A percentile compares a stretch with the other conserved stretches of the same genome.
Evolutionary conservation across 2,797 vertebrate genomes (phyloP).

Genomic region (Rhabdophis nuchalis): DNA sequence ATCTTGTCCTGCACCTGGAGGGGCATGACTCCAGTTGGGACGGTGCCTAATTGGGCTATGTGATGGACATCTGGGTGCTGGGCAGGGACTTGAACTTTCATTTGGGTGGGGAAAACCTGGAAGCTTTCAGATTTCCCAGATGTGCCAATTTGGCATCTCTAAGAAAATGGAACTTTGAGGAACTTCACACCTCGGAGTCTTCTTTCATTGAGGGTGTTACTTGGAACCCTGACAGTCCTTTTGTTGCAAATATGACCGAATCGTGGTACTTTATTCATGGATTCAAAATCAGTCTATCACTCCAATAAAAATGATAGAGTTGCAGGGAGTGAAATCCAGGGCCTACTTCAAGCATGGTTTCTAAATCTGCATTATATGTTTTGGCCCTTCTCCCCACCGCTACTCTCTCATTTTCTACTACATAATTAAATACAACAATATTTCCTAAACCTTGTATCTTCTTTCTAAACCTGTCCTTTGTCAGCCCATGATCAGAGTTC

Average conservation of each 20-base stretch:
- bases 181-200: too few species aligned
- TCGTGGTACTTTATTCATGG: slow-evolving; percentile 61
- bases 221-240: neutral
- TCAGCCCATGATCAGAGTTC: neutral
- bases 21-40: too few species aligned
- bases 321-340: slow-evolving; percentile 55
- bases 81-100: too few species aligned
- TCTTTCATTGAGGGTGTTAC: too few species aligned
- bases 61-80: too few species aligned
- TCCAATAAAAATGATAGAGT: slow-evolving; percentile 26
- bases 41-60: too few species aligned
- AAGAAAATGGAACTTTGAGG: too few species aligned
- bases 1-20: too few species aligned
- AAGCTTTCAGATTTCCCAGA: too few species aligned
- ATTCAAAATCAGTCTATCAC: slow-evolving; percentile 30
- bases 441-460: slow-evolving; percentile 27
- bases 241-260: slow-evolving; percentile 63
- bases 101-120: too few species aligned
- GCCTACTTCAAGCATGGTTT: slow-evolving; percentile 49
- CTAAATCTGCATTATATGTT: slow-evolving; percentile 1
- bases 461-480: neutral
- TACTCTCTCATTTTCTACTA: slow-evolving; percentile 18
- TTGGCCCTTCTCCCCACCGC: slow-evolving; percentile 9
- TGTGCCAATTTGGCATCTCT: too few species aligned
- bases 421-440: slow-evolving; percentile 42